phyloP scores from a whole-genome alignment of 2,888 invertebrate genomes.

The Harmothoe impar region DNA sequence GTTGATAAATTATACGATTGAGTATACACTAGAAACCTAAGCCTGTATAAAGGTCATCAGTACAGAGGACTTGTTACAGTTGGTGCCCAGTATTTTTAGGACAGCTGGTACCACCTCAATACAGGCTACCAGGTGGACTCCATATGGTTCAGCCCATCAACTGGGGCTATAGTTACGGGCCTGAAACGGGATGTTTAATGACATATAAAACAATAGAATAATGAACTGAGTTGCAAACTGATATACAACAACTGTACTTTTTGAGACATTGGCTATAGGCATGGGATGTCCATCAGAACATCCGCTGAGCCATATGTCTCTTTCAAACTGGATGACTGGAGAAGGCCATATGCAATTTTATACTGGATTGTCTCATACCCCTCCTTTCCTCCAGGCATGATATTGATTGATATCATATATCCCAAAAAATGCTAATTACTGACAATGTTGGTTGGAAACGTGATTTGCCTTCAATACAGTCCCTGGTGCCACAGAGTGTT shows the following conservation, averaged over 20 bases:
- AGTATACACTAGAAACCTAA: not conserved
- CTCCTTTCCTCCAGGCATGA: not conserved
- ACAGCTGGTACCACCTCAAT: too few relatives aligned
- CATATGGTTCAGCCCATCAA: too few relatives aligned
- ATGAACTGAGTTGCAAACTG: too few relatives aligned
- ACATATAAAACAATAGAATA: too few relatives aligned
- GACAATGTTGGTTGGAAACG: not conserved
- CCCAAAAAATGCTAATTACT: conserved; percentile 46
- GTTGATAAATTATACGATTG: not conserved
- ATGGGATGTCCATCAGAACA: not conserved
- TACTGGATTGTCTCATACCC: not conserved
- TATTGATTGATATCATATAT: conserved; percentile 53
- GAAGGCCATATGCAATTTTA: not conserved
- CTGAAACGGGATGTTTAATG: too few relatives aligned
- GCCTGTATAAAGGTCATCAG: too few relatives aligned
- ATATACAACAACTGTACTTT: too few relatives aligned
- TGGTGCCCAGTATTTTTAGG: too few relatives aligned
- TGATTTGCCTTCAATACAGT: not conserved
- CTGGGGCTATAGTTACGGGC: too few relatives aligned
- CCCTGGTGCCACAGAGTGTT: not conserved
- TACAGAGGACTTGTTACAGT: too few relatives aligned
- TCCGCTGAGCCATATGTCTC: not conserved
- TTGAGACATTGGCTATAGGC: too few relatives aligned
- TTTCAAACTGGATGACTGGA: not conserved
- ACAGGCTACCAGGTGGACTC: too few relatives aligned